Evolutionary conservation across 2,888 invertebrate species (phyloP).

Genomic region (Metellina segmentata): DNA sequence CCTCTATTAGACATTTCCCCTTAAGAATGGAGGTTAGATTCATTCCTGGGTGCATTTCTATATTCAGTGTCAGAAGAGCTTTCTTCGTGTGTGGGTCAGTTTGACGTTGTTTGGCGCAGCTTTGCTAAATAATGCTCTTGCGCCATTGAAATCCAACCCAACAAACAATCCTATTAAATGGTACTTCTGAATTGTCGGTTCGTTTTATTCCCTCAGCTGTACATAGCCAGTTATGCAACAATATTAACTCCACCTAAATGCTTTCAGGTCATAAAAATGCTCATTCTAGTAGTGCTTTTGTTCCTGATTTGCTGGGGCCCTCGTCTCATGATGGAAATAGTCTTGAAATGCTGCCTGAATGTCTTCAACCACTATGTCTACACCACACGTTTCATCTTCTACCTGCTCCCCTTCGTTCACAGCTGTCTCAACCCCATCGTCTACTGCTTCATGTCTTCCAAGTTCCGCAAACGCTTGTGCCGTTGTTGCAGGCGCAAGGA

Average conservation of each 20-base stretch:
- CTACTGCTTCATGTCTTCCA: constrained; percentile 81
- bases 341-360: constrained; percentile 80
- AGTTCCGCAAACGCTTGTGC: constrained; percentile 79
- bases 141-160: too few relatives aligned
- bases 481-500: neutral
- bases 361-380: constrained; percentile 79
- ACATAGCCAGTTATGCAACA: too few relatives aligned
- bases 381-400: constrained; percentile 79
- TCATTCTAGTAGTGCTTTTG: constrained; percentile 82
- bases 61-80: too few relatives aligned
- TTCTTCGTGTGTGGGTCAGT: too few relatives aligned
- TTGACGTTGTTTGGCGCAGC: too few relatives aligned
- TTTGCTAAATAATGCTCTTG: too few relatives aligned
- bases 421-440: constrained; percentile 80
- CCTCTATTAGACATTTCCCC: too few relatives aligned
- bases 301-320: constrained; percentile 83
- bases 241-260: neutral
- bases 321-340: constrained; percentile 81
- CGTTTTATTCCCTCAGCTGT: too few relatives aligned
- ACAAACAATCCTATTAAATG: too few relatives aligned
- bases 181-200: too few relatives aligned
- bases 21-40: too few relatives aligned
- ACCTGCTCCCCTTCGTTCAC: constrained; percentile 79
- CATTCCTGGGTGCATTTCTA: too few relatives aligned
- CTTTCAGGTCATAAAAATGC: constrained; percentile 83